Evolutionary conservation across 2,888 invertebrate species (phyloP), one percentile per base, ranked within the genome.

Genomic region (Synergus laeviventris): DNA sequence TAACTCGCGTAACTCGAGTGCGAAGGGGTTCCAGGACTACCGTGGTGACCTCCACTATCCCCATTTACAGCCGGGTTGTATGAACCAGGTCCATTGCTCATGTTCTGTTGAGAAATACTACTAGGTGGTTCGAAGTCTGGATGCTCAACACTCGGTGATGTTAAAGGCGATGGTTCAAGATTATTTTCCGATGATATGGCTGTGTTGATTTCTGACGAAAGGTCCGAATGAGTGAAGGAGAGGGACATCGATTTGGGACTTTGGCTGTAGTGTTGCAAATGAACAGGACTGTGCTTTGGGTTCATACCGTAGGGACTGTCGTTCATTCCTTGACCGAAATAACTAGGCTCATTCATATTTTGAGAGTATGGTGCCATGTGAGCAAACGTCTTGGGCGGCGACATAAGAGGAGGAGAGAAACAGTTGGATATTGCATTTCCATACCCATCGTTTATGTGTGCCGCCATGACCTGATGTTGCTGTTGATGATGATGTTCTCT

Each of bases 121-220:
- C 92, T 92, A 1, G 94, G 95, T 74, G 95, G 95, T 87, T 95
- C 95, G 89, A 96, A 96, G 91, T 96, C 96, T 74, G 95, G 94
- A 85, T 94, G 94, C 49, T 93, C 94, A 83, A 94, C 91, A 84
- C 93, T 94, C 31, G 95, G 95, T 60, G 95, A 95, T 74, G 93
- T 93, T 21, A 90, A 62, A 59, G 94, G 93, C 82, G 94, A 94
- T 14, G 95, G 95, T 62, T 95, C 95, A 73, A 93, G 92, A 78
- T 94, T 91, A 84, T 94, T 93, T 84, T 94, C 94, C 38, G 94
- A 94, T 78, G 95, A 94, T 86, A 96, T 95, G 74, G 95, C 95
- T 12, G 95, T 95, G 87, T 95, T 95, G 87, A 96, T 95, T 89
- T 96, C 95, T 76, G 94, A 94, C 78, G 95, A 95, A 82, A 96